Base-by-base conservation (phyloP, 2,888 invertebrate genomes). In the Drosophila demipolita region DNA sequence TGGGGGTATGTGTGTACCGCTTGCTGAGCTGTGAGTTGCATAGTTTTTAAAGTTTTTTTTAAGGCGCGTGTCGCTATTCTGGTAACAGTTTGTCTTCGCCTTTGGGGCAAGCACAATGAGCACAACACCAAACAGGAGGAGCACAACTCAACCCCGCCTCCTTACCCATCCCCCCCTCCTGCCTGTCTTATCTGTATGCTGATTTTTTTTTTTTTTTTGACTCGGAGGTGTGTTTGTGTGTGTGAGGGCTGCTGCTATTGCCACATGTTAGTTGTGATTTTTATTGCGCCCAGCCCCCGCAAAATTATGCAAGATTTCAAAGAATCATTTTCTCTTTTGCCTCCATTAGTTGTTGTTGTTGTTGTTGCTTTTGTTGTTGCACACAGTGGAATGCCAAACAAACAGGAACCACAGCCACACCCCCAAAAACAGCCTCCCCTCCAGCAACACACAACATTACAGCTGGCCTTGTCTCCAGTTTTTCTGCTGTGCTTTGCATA, bases 261-360 rank as follows among this genome's bases (percentile, higher is more conserved):
- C 66, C 71, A 72, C 79, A 78, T 89, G 87, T 81, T 87, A 87
- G 84, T 80, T 87, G 76, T 89, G 90, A 86, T 90, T 86, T 90
- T 90, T 86, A 89, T 89, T 74, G 87, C 89, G 79, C 64, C 71
- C 60, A 5, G 9, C 8, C 7, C 12, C 7, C 2, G 2, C 12
- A 29, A 89, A 90, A 88, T 85, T 85, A 90, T 88, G 89, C 89
- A 69, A 75, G 80, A 85, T 90, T 90, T 80, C 70, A 68, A 85
- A 67, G 67, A 87, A 83, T 74, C 33, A 55, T 83, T 60, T 59
- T 52, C 38, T 26, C n/a, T 54, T 78, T 62, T 33, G 62, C 53
- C 42, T 40, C 33, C 49, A 54, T 50, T 50, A 29, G 29, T 50
- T 40, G 50, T 38, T 64, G 38, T 64, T 63, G 7, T 15, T 45